A percentile compares a stretch with the other conserved stretches of the same genome.
phyloP scores from a whole-genome alignment of 2,797 vertebrate genomes.

The Sebastolobus altivelis region DNA sequence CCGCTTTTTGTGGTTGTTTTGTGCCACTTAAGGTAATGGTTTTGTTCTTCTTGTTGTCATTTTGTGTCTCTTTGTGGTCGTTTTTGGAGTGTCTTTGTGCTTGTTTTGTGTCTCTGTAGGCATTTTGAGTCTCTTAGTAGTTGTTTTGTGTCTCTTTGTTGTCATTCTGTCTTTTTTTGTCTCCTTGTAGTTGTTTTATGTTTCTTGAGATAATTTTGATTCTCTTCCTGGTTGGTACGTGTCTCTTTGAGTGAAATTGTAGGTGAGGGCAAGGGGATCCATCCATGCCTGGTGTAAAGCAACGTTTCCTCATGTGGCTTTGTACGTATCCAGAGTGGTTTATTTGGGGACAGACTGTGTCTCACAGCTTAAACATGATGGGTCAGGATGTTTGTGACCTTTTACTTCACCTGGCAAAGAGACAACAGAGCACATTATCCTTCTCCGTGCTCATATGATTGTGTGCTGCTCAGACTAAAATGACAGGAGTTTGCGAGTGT shows the following conservation, averaged over 20 bases:
- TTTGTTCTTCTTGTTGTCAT: too few relatives aligned
- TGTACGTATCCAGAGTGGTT: not conserved
- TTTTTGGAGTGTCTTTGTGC: too few relatives aligned
- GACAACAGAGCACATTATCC: not conserved
- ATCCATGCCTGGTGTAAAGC: rapidly evolving
- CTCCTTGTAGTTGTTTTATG: too few relatives aligned
- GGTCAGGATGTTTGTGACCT: not conserved
- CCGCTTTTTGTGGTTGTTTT: too few relatives aligned
- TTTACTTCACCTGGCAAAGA: not conserved
- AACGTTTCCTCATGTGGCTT: not conserved
- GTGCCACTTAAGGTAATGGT: too few relatives aligned
- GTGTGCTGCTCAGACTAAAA: constrained; percentile 9
- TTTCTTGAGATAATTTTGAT: too few relatives aligned
- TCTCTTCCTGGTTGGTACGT: too few relatives aligned
- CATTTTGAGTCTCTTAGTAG: rapidly evolving
- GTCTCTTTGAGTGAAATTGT: too few relatives aligned
- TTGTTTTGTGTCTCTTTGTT: too few relatives aligned
- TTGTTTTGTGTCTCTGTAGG: too few relatives aligned
- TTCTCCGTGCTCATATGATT: not conserved
- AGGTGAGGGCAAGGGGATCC: not conserved
- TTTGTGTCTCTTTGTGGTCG: too few relatives aligned
- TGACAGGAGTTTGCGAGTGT: constrained; percentile 24
- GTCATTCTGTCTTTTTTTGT: too few relatives aligned
- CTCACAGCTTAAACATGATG: not conserved
- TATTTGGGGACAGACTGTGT: not conserved